A percentile compares a stretch with the other conserved stretches of the same genome.
Evolutionary conservation across 2,888 invertebrate genomes (phyloP).

Genomic region (Ectemnius continuus): DNA sequence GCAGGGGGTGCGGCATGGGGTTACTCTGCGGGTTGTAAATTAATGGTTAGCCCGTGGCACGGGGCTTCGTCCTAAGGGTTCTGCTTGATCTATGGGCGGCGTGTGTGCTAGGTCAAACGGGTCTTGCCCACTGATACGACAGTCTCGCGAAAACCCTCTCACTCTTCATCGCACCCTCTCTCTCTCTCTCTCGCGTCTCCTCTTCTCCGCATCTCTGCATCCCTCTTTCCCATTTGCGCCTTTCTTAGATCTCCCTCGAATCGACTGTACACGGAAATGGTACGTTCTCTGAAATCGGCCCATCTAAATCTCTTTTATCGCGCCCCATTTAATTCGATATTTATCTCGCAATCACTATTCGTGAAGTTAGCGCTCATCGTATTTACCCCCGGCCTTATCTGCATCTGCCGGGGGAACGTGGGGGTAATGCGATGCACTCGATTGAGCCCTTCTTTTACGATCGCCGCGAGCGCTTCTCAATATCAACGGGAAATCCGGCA

Average conservation of each 20-base stretch:
- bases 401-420: constrained; percentile 30
- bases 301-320: background rate
- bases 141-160: constrained; percentile 56
- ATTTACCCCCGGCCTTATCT: constrained; percentile 19
- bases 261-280: constrained; percentile 35
- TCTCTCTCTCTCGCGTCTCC: too few species aligned
- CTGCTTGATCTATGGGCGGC: constrained; percentile 74
- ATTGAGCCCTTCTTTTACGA: constrained; percentile 43
- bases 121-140: constrained; percentile 63
- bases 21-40: constrained; percentile 77
- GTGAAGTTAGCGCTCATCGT: constrained; percentile 13
- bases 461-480: constrained; percentile 35
- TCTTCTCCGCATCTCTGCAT: constrained; percentile 1
- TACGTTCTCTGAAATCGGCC: background rate
- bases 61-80: constrained; percentile 71
- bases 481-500: constrained; percentile 22
- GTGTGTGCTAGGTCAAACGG: constrained; percentile 72
- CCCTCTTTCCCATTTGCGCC: constrained; percentile 25
- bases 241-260: constrained; percentile 31
- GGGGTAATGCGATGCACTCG: constrained; percentile 31
- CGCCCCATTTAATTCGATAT: constrained; percentile 28
- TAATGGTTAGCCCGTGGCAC: constrained; percentile 74
- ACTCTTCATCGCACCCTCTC: constrained; percentile 25
- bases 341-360: constrained; percentile 30
- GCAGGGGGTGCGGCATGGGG: constrained; percentile 66